Conservation (phyloP, 2,113 vertebrate species). For the Corythornis cristatus region DNA sequence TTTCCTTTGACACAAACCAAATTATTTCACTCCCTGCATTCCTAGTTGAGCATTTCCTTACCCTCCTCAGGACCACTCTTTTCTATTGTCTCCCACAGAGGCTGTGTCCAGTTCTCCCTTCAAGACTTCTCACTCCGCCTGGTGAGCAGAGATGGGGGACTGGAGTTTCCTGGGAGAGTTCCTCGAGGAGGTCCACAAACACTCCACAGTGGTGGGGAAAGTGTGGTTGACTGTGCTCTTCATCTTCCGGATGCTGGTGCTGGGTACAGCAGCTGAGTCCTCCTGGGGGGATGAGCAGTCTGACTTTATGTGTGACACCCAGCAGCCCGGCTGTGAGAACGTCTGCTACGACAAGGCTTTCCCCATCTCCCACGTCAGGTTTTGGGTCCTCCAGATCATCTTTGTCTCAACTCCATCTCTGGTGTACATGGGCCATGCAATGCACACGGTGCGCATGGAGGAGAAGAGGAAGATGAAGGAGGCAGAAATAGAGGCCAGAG, state of each 20-base stretch:
- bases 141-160: slow-evolving; percentile 87
- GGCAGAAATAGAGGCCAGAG: slow-evolving; percentile 65
- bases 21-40: neutral
- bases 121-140: neutral
- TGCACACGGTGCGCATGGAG: slow-evolving; percentile 89
- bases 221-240: slow-evolving; percentile 96
- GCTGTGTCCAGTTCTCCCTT: neutral
- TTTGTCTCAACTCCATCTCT: slow-evolving; percentile 96
- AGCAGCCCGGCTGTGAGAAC: slow-evolving; percentile 93
- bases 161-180: slow-evolving; percentile 96
- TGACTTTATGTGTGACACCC: slow-evolving; percentile 92
- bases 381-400: slow-evolving; percentile 97
- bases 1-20: neutral
- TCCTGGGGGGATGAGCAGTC: slow-evolving; percentile 97
- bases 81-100: slow-evolving; percentile 37
- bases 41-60: neutral
- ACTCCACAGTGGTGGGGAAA: slow-evolving; percentile 95
- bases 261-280: slow-evolving; percentile 94
- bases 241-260: slow-evolving; percentile 97
- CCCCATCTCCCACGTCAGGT: slow-evolving; percentile 96
- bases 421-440: slow-evolving; percentile 93
- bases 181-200: slow-evolving; percentile 96
- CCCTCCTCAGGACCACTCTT: neutral
- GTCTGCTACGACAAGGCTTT: slow-evolving; percentile 97
- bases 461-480: slow-evolving; percentile 84